Conservation (phyloP, 2,113 vertebrate genomes). For the Cyanoliseus patagonus region DNA sequence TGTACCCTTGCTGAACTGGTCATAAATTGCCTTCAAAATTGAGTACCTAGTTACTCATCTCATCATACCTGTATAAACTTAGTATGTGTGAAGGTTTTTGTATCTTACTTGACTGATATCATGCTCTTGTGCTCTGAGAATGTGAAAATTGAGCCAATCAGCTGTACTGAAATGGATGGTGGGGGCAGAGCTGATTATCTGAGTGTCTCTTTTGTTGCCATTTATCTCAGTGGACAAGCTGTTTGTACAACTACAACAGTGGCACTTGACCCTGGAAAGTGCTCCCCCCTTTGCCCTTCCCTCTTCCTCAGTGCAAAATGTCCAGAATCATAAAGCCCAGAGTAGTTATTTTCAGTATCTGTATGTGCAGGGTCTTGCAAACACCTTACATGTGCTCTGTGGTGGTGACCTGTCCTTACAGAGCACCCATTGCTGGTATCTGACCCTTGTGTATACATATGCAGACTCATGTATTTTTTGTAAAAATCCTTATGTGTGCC, state of each 20-base stretch:
- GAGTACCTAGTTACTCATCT: background rate
- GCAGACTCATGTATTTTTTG: background rate
- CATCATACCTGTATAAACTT: background rate
- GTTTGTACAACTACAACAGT: background rate
- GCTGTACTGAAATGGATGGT: background rate
- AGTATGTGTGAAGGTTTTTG: background rate
- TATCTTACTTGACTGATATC: background rate
- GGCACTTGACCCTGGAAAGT: background rate
- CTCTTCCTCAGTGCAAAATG: background rate
- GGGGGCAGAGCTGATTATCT: background rate
- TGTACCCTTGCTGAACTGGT: background rate
- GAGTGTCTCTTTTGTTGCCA: background rate
- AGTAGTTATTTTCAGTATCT: background rate
- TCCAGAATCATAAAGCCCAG: background rate
- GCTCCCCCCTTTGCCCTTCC: background rate
- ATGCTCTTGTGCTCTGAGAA: background rate
- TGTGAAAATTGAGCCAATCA: background rate
- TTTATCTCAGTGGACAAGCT: background rate
- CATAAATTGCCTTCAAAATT: background rate
- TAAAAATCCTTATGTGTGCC: background rate
- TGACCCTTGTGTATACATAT: background rate
- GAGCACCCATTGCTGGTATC: background rate
- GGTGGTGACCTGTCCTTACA: no score
- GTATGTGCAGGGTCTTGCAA: background rate
- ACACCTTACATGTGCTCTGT: background rate